Evolutionary conservation across 2,797 vertebrate species (phyloP).

Genomic region (Chromis chromis): DNA sequence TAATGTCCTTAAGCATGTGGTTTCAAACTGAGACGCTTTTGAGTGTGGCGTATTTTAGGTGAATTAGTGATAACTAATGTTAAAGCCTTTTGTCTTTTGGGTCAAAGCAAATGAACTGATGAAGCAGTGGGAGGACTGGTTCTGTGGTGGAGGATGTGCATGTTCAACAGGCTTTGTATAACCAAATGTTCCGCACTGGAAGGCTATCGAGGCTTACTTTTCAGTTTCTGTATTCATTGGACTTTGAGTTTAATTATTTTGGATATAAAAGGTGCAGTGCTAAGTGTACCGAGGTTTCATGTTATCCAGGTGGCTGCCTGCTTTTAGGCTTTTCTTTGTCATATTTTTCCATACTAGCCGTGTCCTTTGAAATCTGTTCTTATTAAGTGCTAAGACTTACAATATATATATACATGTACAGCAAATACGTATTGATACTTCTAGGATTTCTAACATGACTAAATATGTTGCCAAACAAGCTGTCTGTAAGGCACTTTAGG

Average conservation of each 20-base stretch:
- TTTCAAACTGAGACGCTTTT: not conserved
- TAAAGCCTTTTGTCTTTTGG: not conserved
- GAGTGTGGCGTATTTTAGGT: too few species aligned
- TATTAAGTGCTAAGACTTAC: too few species aligned
- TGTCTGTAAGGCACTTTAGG: too few species aligned
- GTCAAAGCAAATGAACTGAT: not conserved
- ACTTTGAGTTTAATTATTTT: too few species aligned
- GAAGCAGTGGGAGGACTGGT: not conserved
- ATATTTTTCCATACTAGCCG: not conserved
- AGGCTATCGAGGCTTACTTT: conserved; percentile 11
- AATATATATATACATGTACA: too few species aligned
- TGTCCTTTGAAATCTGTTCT: not conserved
- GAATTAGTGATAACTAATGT: not conserved
- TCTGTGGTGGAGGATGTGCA: too few species aligned
- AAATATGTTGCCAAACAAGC: too few species aligned
- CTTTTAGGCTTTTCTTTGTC: not conserved
- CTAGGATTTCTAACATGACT: too few species aligned
- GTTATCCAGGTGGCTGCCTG: not conserved
- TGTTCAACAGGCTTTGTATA: too few species aligned
- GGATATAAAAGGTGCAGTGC: too few species aligned
- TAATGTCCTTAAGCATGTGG: not conserved
- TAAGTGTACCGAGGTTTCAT: not conserved
- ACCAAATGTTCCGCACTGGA: conserved; percentile 7
- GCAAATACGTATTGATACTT: too few species aligned
- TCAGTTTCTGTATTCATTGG: conserved; percentile 7